Evolutionary conservation across 2,113 vertebrate genomes (phyloP).

Genomic region (Pangasianodon hypophthalmus): DNA sequence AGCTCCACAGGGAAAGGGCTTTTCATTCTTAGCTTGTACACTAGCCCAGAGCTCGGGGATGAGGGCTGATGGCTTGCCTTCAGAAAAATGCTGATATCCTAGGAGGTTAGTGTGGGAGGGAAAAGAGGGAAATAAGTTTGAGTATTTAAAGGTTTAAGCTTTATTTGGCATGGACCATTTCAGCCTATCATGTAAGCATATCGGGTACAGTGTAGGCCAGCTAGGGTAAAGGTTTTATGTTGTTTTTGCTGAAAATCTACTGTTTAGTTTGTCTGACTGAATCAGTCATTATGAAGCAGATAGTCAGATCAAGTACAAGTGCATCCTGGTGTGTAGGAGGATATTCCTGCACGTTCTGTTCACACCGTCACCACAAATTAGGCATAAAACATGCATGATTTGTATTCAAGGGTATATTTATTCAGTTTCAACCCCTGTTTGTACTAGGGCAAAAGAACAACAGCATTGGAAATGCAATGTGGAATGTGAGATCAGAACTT

Average conservation of each 20-base stretch:
- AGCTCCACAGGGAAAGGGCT: slow-evolving; percentile 2
- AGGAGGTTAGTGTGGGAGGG: slow-evolving; percentile 2
- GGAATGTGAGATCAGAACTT: background rate
- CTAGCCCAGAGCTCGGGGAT: background rate
- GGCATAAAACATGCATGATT: background rate
- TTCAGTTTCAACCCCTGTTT: background rate
- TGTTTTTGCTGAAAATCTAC: background rate
- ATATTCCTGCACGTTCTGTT: slow-evolving; percentile 1
- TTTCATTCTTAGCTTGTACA: background rate
- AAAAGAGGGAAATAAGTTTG: background rate
- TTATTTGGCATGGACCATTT: slow-evolving; percentile 26
- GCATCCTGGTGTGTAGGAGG: slow-evolving; percentile 3
- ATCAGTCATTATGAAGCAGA: background rate
- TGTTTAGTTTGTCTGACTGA: background rate
- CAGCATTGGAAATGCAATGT: background rate
- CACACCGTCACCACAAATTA: slow-evolving; percentile 10
- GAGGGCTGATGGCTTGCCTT: slow-evolving; percentile 20
- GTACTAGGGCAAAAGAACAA: background rate
- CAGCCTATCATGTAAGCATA: slow-evolving; percentile 20
- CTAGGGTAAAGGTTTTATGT: background rate
- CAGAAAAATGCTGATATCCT: background rate
- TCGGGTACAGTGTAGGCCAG: slow-evolving; percentile 21
- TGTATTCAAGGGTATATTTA: background rate
- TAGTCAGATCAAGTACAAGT: slow-evolving; percentile 7
- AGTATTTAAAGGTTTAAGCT: background rate